Evolutionary conservation across 2,113 vertebrate genomes (phyloP).

Genomic region (Chelonoidis abingdonii): DNA sequence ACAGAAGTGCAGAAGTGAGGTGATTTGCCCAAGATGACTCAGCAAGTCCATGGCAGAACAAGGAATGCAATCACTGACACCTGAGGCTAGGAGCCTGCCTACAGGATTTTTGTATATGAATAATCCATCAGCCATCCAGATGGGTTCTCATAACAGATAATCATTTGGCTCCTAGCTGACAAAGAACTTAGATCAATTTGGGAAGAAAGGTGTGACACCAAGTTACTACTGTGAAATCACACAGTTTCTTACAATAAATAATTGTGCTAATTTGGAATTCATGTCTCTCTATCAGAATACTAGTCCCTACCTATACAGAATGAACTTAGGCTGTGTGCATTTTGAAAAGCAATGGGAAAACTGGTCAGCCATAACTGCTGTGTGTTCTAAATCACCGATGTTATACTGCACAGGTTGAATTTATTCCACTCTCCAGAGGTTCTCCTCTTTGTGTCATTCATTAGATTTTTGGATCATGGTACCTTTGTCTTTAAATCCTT

Average conservation of each 20-base stretch:
- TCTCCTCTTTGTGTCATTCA: slow-evolving; percentile 34
- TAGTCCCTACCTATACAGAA: not conserved
- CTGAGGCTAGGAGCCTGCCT: not conserved
- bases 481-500: slow-evolving; percentile 48
- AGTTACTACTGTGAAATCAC: rapidly evolving
- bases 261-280: not conserved
- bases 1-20: not conserved
- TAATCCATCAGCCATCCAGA: not conserved
- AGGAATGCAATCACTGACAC: too few relatives aligned
- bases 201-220: not conserved
- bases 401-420: slow-evolving; percentile 8
- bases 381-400: not conserved
- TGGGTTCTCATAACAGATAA: not conserved
- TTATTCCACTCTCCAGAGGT: slow-evolving; percentile 9
- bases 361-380: not conserved
- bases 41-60: not conserved
- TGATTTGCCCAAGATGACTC: rapidly evolving
- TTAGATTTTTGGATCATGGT: slow-evolving; percentile 9
- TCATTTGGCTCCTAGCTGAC: not conserved
- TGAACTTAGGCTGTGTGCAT: not conserved
- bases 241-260: not conserved
- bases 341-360: not conserved
- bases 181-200: not conserved
- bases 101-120: not conserved
- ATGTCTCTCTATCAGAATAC: not conserved